Percentiles rank a stretch among this genome's conserved stretches.
Evolutionary conservation across 2,888 invertebrate species (phyloP).

Genomic region (Tinea semifulvella): DNA sequence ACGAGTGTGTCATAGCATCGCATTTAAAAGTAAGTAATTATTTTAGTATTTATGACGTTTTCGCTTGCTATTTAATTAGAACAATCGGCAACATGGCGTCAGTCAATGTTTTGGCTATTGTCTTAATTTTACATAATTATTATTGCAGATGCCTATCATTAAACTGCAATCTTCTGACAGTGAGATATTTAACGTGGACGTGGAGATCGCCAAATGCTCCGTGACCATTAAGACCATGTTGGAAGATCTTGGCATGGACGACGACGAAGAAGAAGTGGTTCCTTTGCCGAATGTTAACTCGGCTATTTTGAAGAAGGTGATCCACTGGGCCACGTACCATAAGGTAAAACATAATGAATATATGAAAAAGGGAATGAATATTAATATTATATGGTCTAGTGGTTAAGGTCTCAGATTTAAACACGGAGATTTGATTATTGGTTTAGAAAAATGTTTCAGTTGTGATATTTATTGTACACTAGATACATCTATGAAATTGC

Average conservation of each 20-base stretch:
- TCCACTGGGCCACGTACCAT: constrained; percentile 93
- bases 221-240: constrained; percentile 99
- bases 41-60: too few species aligned
- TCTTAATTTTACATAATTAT: constrained; percentile 16
- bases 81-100: constrained; percentile 9
- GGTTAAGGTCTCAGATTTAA: too few species aligned
- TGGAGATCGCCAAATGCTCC: constrained; percentile 97
- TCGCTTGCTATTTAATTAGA: too few species aligned
- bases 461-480: too few species aligned
- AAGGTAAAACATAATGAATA: too few species aligned
- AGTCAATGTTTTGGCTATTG: constrained; percentile 3
- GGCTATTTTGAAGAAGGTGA: constrained; percentile 93
- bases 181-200: constrained; percentile 95
- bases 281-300: constrained; percentile 98
- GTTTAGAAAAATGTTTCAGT: too few species aligned
- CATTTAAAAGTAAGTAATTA: too few species aligned
- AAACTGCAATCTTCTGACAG: constrained; percentile 95
- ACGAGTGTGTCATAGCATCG: too few species aligned
- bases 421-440: too few species aligned
- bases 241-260: constrained; percentile 92
- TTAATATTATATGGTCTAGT: too few species aligned
- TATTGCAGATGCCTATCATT: constrained; percentile 87
- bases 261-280: constrained; percentile 93
- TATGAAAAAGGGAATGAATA: too few species aligned
- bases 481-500: too few species aligned